Evolutionary conservation across 2,888 invertebrate species (phyloP).

Genomic region (Anthrax anthrax): DNA sequence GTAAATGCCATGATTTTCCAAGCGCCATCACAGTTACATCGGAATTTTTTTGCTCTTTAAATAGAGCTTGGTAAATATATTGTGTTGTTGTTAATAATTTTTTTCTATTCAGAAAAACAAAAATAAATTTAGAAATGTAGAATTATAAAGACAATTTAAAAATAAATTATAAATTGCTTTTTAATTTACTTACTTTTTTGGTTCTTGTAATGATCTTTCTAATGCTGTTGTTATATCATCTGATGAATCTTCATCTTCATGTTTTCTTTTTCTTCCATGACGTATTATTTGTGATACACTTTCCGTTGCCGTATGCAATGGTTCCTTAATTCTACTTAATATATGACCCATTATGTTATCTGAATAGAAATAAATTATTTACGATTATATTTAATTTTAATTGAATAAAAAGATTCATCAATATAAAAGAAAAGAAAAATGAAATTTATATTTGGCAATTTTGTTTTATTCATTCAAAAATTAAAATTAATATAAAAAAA

Average conservation of each 20-base stretch:
- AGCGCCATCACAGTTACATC: constrained; percentile 59
- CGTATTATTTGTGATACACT: constrained; percentile 35
- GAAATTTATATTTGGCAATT: no score
- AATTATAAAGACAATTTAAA: background rate
- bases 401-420: no score
- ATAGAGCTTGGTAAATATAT: constrained; percentile 64
- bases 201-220: constrained; percentile 43
- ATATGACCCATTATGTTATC: constrained; percentile 36
- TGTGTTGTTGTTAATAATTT: constrained; percentile 57
- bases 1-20: constrained; percentile 56
- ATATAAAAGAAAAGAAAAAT: no score
- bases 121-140: background rate
- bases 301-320: constrained; percentile 29
- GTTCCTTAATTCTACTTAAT: constrained; percentile 27
- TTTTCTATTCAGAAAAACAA: constrained; percentile 30
- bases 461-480: no score
- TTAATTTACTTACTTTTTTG: constrained; percentile 44
- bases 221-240: constrained; percentile 39
- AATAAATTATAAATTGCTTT: no score
- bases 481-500: no score
- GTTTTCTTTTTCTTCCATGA: constrained; percentile 41
- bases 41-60: constrained; percentile 58
- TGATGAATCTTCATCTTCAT: constrained; percentile 31
- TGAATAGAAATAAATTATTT: no score
- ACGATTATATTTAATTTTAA: no score